Percentiles rank a stretch among this genome's conserved stretches.
phyloP scores from a whole-genome alignment of 1,140 invertebrate genomes.

The Magallana gigas region DNA sequence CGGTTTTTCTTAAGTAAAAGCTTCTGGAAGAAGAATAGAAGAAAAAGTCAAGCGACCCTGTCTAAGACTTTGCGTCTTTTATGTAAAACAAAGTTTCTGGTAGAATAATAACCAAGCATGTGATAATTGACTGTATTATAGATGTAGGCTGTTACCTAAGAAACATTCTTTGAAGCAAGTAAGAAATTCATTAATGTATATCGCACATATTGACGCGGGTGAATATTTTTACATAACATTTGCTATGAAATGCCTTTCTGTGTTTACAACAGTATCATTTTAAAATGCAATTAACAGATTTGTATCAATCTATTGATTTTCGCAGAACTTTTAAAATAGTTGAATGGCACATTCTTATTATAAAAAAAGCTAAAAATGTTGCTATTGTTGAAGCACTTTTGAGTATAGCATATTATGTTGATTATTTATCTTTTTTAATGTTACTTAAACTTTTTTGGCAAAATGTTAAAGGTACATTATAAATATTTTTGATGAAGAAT shows the following conservation, averaged over 20 bases:
- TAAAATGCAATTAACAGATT: too few species aligned
- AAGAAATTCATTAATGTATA: slow-evolving; percentile 33
- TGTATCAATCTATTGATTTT: too few species aligned
- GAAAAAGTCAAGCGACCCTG: background rate
- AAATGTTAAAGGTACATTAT: too few species aligned
- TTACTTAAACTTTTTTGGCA: too few species aligned
- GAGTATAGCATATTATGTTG: too few species aligned
- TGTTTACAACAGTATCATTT: too few species aligned
- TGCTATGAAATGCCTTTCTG: background rate
- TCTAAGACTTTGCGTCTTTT: slow-evolving; percentile 20
- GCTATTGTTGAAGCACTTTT: too few species aligned
- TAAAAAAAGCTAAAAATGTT: too few species aligned
- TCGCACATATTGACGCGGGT: slow-evolving; percentile 1
- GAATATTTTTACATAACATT: background rate
- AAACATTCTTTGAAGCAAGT: slow-evolving; percentile 32
- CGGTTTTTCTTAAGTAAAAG: background rate
- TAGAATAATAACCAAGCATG: slow-evolving; percentile 36
- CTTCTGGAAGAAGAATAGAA: background rate
- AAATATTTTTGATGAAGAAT: too few species aligned
- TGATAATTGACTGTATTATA: slow-evolving; percentile 32
- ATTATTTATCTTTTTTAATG: too few species aligned
- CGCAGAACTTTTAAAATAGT: too few species aligned
- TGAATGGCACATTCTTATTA: too few species aligned
- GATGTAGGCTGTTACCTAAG: slow-evolving; percentile 28
- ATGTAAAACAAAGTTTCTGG: slow-evolving; percentile 38